phyloP scores from a whole-genome alignment of 2,797 vertebrate genomes.

The Morus bassanus region DNA sequence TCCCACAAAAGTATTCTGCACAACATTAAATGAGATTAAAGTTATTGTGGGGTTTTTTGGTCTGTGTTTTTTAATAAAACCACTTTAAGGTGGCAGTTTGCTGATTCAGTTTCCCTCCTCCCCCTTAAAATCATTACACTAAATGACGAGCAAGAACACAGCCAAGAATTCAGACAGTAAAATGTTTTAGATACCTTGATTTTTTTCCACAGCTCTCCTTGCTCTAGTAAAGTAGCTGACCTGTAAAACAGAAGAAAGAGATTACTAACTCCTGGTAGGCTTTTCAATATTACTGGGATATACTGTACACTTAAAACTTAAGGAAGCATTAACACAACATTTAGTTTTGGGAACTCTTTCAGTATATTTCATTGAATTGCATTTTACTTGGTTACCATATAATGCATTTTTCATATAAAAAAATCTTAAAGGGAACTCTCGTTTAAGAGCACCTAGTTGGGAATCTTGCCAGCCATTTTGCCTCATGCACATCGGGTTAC shows the following conservation, averaged over 20 bases:
- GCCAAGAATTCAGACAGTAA: background rate
- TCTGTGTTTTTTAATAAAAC: background rate
- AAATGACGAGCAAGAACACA: background rate
- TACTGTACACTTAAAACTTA: background rate
- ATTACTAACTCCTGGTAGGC: background rate
- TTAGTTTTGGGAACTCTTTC: background rate
- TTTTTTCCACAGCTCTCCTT: conserved; percentile 22
- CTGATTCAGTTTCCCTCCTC: background rate
- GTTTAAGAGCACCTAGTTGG: background rate
- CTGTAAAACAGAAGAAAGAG: conserved; percentile 50
- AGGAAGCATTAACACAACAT: background rate
- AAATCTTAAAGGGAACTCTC: background rate
- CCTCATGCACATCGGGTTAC: background rate
- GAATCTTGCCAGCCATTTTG: background rate
- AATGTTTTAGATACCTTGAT: conserved; percentile 40
- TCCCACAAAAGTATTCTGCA: background rate
- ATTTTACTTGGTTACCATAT: background rate
- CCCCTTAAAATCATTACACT: background rate
- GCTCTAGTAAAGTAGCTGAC: conserved; percentile 3
- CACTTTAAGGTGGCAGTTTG: background rate
- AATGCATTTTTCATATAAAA: background rate
- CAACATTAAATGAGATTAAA: background rate
- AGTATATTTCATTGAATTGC: background rate
- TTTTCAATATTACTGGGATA: background rate
- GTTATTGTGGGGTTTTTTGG: background rate